Evolutionary conservation across 2,113 vertebrate genomes (phyloP), one percentile per base, ranked within the genome.

Genomic region (Fulica atra): DNA sequence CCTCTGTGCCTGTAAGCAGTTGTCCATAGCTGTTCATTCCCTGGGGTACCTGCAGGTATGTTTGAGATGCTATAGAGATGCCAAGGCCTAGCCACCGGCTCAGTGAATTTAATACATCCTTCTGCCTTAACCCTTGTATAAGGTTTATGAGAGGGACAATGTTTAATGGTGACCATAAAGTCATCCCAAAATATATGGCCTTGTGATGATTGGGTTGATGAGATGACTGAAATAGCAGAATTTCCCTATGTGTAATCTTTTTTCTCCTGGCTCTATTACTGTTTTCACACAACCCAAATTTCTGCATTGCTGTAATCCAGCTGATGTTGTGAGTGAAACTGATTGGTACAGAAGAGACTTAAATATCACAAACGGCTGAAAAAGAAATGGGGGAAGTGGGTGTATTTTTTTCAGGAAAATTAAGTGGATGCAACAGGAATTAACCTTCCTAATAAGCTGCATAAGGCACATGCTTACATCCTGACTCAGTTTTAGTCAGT

Each of bases 351-450:
- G 35, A 92, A 68, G 8, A 64, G 14, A 63, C 7, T 51, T 60
- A 40, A 95, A 46, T 71, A 73, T n/a, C 74, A 35, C 7, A 0
- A 73, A 44, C 23, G 19, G 2, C 9, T 90, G 17, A 50, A 74
- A 91, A 73, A 79, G 3, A 78, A 79, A 68, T 38, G 2, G 3
- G 35, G 29, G 14, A 88, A 89, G 70, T 20, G 5, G 9, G 9
- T 40, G 33, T 18, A 36, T 9, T 28, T 71, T 71, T 93, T 94
- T 85, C 73, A 91, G 78, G 74, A 90, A 91, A 95, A 89, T 82
- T 35, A 64, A 46, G 28, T 40, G 35, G 57, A 81, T 59, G 50
- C 3, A 56, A 29, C 33, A 71, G 10, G 11, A 53, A 61, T 64
- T 56, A 81, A 25, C 13, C 40, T 92, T 92, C 65, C 57, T 85